Percentiles rank a stretch among this genome's conserved stretches.
These are phyloP conservation scores for Panurus biarmicus DNA, from an alignment of 2,113 vertebrate genomes.

Conservation along the genomic window DNA sequence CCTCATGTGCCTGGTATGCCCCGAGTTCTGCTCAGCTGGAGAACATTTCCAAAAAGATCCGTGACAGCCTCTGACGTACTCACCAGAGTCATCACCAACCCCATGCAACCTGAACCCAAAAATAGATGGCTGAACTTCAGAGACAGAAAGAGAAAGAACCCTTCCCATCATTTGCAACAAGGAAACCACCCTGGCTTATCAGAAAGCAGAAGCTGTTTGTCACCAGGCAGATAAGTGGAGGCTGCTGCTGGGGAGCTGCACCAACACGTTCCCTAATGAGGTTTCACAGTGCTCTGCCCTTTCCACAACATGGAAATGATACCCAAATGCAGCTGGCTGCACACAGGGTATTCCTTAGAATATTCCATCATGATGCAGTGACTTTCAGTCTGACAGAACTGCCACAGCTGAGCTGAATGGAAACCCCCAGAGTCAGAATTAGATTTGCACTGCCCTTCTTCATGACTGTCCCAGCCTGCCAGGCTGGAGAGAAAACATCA, in stretches of 20 bases:
- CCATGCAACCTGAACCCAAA: background rate
- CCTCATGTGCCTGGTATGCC: background rate
- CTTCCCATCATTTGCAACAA: background rate
- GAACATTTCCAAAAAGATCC: background rate
- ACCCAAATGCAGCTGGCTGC: background rate
- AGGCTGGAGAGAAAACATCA: background rate
- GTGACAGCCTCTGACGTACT: background rate
- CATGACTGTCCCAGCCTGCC: background rate
- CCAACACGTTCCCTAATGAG: background rate
- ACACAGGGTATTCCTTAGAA: background rate
- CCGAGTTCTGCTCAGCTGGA: background rate
- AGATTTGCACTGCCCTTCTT: background rate
- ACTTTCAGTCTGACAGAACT: background rate
- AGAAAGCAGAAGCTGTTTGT: background rate
- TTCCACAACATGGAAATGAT: background rate
- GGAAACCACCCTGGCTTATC: slow-evolving; percentile 33
- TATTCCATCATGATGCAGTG: background rate
- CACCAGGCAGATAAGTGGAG: background rate
- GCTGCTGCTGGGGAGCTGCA: background rate
- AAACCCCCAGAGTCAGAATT: background rate
- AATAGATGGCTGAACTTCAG: background rate
- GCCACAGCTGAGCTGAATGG: background rate
- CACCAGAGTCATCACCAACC: background rate
- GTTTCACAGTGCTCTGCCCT: background rate
- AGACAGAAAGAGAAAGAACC: background rate